Base-by-base conservation (phyloP, 2,888 invertebrate genomes). In the Margaritifera margaritifera region DNA sequence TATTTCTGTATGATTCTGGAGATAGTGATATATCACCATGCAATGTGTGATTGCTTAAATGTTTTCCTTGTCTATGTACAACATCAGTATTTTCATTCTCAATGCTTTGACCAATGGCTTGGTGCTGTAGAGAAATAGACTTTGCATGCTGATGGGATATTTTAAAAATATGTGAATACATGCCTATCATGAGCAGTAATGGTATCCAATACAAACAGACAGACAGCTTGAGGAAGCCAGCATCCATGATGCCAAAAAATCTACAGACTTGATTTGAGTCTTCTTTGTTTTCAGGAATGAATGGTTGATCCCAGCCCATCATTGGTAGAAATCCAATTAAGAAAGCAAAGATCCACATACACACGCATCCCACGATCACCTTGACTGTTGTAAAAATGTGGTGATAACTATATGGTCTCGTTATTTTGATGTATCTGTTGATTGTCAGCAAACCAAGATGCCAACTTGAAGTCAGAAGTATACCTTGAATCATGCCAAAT, bases 371-470 rank as follows among this genome's bases (percentile, higher is more conserved):
- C 24, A 64, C 20, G 15, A 78, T 57, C 20, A 78, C 76, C 6
- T 69, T 59, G 58, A 64, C 61, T 65, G 71, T 72, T 31, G 72
- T 72, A 64, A 77, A 81, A n/a, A 78, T 68, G 25, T 61, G 70
- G 56, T 58, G 57, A 66, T 82, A 81, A 24, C 68, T 69, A 55
- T 75, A 75, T 4, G 81, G 80, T 63, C 64, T 61, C 11, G 69
- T 75, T 22, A 83, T 79, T 66, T 80, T 81, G 15, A 83, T 74
- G 52, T 76, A 82, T 25, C 81, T 64, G 62, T 82, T 80, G 27
- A 81, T 68, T 1, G 81, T 79, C 50, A 83, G 62, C 19, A 77
- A 57, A 27, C 67, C 59, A 51, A 83, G 69, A 66, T 78, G 77
- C 27, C 74, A 75, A 15, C 77, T 78, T 0, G 81, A 82, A 57